These are phyloP conservation scores for Dysmachus trigonus DNA, from an alignment of 2,888 invertebrate species.

Conservation along the genomic window DNA sequence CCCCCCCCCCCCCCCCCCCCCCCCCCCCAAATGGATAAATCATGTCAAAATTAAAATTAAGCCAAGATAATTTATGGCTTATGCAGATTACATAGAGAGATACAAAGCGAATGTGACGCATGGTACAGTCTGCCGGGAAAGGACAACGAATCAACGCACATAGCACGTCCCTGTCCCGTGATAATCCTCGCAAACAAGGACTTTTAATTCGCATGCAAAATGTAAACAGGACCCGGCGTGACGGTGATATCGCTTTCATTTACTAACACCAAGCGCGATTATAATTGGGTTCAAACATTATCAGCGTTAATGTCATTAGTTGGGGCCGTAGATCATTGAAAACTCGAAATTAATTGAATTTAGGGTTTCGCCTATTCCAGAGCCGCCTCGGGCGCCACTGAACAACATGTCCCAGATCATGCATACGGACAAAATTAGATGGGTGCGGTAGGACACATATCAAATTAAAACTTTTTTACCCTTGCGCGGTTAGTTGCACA, in stretches of 20 bases:
- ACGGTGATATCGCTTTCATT: constrained; percentile 22
- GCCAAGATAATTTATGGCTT: constrained; percentile 32
- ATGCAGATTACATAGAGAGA: constrained; percentile 1
- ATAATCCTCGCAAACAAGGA: constrained; percentile 1
- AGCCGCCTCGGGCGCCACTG: background rate
- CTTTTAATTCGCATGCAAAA: constrained; percentile 29
- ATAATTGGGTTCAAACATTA: constrained; percentile 37
- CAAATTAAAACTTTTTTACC: constrained; percentile 16
- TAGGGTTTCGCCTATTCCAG: background rate
- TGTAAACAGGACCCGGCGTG: background rate
- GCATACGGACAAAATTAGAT: background rate
- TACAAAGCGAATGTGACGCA: background rate
- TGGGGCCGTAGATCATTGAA: constrained; percentile 29
- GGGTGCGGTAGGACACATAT: background rate
- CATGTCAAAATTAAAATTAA: constrained; percentile 34
- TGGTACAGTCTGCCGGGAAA: background rate
- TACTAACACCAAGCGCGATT: background rate
- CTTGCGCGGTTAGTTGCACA: background rate
- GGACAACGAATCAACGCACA: too few species aligned
- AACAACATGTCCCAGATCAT: background rate
- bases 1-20: too few species aligned
- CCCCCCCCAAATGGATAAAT: constrained; percentile 25
- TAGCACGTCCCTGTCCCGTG: background rate
- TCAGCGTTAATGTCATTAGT: constrained; percentile 37
- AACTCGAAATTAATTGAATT: constrained; percentile 38